Evolutionary conservation across 1,140 invertebrate species (phyloP).

Genomic region (Drosophila miranda): DNA sequence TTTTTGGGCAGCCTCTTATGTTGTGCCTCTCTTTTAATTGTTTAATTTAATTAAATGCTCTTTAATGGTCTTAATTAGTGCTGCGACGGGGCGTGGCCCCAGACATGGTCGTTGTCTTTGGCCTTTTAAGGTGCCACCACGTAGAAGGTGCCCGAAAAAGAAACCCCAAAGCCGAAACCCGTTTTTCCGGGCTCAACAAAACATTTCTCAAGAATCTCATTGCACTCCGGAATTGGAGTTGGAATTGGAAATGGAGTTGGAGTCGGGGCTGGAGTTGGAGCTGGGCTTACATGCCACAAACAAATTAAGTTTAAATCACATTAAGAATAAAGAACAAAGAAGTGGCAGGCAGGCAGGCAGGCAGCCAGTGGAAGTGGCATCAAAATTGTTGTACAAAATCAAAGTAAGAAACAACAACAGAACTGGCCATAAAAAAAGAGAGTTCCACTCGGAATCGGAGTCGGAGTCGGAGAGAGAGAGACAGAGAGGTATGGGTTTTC

Average conservation of each 20-base stretch:
- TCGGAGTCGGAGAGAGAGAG: neutral
- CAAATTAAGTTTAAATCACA: constrained; percentile 71
- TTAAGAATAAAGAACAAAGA: constrained; percentile 44
- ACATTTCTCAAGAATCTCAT: constrained; percentile 64
- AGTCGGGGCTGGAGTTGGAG: constrained; percentile 9
- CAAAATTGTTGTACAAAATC: constrained; percentile 19
- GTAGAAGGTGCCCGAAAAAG: constrained; percentile 23
- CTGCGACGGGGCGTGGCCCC: constrained; percentile 19
- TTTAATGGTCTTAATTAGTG: constrained; percentile 75
- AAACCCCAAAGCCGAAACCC: constrained; percentile 24
- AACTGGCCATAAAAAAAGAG: constrained; percentile 48
- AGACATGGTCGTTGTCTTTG: constrained; percentile 26
- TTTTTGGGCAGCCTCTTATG: constrained; percentile 12
- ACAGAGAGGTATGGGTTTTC: constrained; percentile 7
- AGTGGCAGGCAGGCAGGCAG: neutral
- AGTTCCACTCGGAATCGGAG: constrained; percentile 9
- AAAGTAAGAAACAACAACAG: constrained; percentile 37
- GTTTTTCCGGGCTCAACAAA: constrained; percentile 29
- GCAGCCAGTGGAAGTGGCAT: neutral
- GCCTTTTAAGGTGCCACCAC: constrained; percentile 63
- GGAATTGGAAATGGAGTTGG: constrained; percentile 12
- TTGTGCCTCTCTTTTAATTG: constrained; percentile 59
- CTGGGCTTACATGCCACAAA: constrained; percentile 37
- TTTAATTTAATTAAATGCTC: constrained; percentile 80
- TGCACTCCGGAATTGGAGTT: constrained; percentile 33